phyloP scores from a whole-genome alignment of 2,113 vertebrate genomes.

The Myrmecobius fasciatus region DNA sequence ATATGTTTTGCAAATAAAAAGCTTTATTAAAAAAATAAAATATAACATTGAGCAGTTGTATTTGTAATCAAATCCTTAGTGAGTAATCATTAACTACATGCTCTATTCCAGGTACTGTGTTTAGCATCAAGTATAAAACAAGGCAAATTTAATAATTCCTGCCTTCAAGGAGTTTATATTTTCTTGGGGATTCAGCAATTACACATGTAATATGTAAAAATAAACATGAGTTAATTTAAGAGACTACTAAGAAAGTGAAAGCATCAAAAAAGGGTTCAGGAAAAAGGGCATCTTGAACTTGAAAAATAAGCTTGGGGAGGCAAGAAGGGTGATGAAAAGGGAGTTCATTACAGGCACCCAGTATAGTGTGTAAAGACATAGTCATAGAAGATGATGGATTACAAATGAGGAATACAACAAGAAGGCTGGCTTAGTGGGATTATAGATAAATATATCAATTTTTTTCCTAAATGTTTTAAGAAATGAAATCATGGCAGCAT shows the following conservation, averaged over 20 bases:
- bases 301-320: background rate
- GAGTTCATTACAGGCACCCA: background rate
- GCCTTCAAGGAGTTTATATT: background rate
- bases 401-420: background rate
- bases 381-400: background rate
- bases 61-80: background rate
- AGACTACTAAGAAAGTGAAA: background rate
- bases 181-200: background rate
- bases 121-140: background rate
- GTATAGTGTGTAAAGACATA: background rate
- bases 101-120: background rate
- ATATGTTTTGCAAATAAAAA: too few relatives aligned
- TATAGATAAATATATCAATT: background rate
- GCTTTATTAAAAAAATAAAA: too few relatives aligned
- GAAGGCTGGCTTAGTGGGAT: background rate
- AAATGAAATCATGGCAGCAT: background rate
- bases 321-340: background rate
- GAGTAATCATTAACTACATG: background rate
- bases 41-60: background rate
- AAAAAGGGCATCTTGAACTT: background rate
- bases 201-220: background rate
- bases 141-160: background rate
- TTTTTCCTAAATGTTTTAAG: background rate
- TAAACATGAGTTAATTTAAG: background rate
- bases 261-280: background rate